These are phyloP conservation scores for Drosophila trichaetosa DNA, from an alignment of 2,888 invertebrate species.

Conservation along the genomic window DNA sequence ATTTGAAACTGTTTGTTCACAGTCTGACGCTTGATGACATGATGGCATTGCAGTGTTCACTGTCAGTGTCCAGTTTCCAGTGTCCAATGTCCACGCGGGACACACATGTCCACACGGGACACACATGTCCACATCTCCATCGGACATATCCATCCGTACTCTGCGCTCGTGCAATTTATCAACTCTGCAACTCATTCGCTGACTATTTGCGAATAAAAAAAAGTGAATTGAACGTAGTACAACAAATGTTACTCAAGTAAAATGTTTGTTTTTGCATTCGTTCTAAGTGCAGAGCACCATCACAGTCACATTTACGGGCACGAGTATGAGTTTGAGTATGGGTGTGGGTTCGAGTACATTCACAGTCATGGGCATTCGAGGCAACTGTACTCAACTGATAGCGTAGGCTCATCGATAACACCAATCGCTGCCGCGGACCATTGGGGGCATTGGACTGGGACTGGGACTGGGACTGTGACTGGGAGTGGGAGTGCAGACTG, in stretches of 20 bases:
- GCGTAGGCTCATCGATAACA: slow-evolving; percentile 77
- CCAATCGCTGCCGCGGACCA: slow-evolving; percentile 54
- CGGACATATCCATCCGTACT: slow-evolving; percentile 13
- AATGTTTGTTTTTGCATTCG: slow-evolving; percentile 78
- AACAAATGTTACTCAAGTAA: slow-evolving; percentile 75
- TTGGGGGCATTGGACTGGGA: slow-evolving; percentile 50
- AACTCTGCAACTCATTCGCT: slow-evolving; percentile 32
- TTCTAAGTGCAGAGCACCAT: slow-evolving; percentile 69
- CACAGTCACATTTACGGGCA: slow-evolving; percentile 22
- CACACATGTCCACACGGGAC: slow-evolving; percentile 16
- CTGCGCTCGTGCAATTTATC: slow-evolving; percentile 33
- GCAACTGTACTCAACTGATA: slow-evolving; percentile 71
- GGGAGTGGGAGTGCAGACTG: slow-evolving; percentile 5
- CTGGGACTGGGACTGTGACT: slow-evolving; percentile 6
- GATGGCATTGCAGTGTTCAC: slow-evolving; percentile 39
- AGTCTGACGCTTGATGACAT: slow-evolving; percentile 81
- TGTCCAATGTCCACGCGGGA: slow-evolving; percentile 2
- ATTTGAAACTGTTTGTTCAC: slow-evolving; percentile 78
- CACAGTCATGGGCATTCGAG: slow-evolving; percentile 41
- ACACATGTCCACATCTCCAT: slow-evolving; percentile 36
- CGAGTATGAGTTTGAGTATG: slow-evolving; percentile 14
- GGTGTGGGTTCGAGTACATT: slow-evolving; percentile 17
- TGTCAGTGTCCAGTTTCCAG: slow-evolving; percentile 4
- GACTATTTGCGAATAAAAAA: slow-evolving; percentile 58
- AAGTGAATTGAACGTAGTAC: slow-evolving; percentile 37